phyloP scores from a whole-genome alignment of 37 sponge, comb jelly and placozoan species.

The Petrosia ficiformis region DNA sequence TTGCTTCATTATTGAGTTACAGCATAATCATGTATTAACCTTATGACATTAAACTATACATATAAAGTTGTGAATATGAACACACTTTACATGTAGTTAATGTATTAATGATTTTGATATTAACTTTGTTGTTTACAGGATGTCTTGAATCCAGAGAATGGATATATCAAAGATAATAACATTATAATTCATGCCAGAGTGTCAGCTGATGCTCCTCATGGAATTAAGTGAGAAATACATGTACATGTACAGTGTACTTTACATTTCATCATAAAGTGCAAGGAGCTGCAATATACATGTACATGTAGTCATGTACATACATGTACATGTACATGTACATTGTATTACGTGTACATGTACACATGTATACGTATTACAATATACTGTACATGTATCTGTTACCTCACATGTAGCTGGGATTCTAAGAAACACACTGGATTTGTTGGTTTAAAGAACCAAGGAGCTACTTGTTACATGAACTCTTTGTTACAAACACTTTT shows the following conservation, averaged over 20 bases:
- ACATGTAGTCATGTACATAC: no score
- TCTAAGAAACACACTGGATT: constrained; percentile 95
- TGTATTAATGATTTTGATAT: no score
- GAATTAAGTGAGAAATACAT: constrained; percentile 80
- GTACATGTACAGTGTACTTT: no score
- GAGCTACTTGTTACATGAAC: constrained; percentile 99
- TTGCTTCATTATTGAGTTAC: no score
- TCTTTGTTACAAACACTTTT: constrained; percentile 95
- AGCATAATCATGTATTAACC: no score
- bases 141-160: constrained; percentile 66
- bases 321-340: no score
- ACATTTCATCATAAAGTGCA: no score
- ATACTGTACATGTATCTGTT: neutral
- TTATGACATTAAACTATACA: no score
- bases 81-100: no score
- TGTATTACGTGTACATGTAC: no score
- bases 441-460: constrained; percentile 97
- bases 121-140: constrained; percentile 40
- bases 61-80: no score
- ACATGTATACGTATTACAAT: neutral
- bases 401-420: constrained; percentile 81
- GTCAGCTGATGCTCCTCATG: constrained; percentile 95
- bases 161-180: constrained; percentile 72
- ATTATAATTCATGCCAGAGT: constrained; percentile 75
- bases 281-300: no score